A percentile compares a stretch with the other conserved stretches of the same genome.
Conservation (phyloP, 2,113 vertebrate species). For the Neomonachus schauinslandi region DNA sequence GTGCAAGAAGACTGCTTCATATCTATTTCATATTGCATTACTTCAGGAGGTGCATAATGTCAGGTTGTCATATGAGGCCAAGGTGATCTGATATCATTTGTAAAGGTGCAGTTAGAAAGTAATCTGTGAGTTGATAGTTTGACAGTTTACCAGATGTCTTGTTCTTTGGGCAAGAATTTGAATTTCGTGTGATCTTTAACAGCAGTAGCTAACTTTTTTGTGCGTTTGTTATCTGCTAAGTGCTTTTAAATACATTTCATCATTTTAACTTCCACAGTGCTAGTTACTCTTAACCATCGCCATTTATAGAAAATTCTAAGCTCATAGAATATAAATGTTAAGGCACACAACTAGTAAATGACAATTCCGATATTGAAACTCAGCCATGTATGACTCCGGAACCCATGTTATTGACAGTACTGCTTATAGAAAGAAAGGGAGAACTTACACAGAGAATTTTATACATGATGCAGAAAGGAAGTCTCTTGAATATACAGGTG, state of each 20-base stretch:
- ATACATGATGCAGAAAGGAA: not conserved
- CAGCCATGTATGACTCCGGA: not conserved
- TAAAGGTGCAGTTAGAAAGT: not conserved
- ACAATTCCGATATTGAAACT: not conserved
- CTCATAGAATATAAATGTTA: not conserved
- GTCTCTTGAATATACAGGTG: not conserved
- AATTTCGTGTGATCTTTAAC: not conserved
- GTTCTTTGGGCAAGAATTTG: not conserved
- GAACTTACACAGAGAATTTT: not conserved
- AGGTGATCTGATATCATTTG: not conserved
- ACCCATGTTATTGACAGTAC: not conserved
- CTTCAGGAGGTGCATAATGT: not conserved
- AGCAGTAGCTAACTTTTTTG: not conserved
- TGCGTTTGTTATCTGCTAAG: not conserved
- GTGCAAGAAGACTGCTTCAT: not conserved
- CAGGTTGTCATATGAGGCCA: not conserved
- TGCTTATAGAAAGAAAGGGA: not conserved
- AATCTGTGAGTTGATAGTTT: not conserved
- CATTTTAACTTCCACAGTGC: not conserved
- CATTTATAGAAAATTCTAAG: not conserved
- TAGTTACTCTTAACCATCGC: not conserved
- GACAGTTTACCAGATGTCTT: not conserved
- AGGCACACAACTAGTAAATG: not conserved
- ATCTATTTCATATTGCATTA: not conserved
- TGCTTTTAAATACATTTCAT: not conserved